Evolutionary conservation across 2,797 vertebrate genomes (phyloP).

Genomic region (Malurus splendens): DNA sequence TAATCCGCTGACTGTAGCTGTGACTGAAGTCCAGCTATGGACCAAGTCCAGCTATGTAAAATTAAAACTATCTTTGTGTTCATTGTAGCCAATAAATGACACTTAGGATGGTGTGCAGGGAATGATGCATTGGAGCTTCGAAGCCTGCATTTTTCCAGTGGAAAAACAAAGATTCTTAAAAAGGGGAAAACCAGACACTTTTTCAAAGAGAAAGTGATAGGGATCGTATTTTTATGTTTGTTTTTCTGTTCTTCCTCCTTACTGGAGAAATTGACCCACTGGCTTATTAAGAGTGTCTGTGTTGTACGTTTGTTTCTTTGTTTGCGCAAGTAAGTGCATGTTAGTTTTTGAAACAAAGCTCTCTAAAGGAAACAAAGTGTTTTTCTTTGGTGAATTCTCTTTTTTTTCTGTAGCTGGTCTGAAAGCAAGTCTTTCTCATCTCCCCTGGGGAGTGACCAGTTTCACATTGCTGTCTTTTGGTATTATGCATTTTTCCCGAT

Average conservation of each 20-base stretch:
- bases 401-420: background rate
- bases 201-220: background rate
- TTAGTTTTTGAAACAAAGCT: slow-evolving; percentile 6
- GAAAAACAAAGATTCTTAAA: background rate
- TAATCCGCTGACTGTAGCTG: background rate
- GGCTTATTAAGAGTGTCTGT: background rate
- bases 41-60: background rate
- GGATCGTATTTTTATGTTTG: background rate
- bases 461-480: background rate
- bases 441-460: background rate
- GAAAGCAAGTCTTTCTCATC: background rate
- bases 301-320: background rate
- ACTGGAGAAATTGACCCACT: background rate
- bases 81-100: background rate
- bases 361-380: background rate
- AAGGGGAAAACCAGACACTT: background rate
- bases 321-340: background rate
- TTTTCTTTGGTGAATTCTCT: background rate
- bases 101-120: background rate
- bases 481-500: background rate
- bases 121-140: background rate
- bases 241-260: background rate
- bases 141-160: background rate
- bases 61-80: background rate
- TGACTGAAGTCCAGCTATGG: background rate